Evolutionary conservation across 2,797 vertebrate genomes (phyloP).

Genomic region (Glyptemys insculpta): DNA sequence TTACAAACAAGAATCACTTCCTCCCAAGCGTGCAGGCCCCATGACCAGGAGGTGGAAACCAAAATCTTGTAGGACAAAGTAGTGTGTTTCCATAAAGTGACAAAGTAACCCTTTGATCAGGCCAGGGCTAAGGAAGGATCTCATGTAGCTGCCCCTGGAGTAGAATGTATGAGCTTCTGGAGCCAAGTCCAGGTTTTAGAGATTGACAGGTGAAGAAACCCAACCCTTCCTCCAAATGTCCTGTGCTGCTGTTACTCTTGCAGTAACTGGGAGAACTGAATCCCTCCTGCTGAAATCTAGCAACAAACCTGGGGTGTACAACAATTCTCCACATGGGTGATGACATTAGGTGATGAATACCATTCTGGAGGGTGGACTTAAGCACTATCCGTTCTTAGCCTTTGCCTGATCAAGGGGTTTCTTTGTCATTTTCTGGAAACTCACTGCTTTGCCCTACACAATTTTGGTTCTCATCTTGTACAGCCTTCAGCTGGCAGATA

Average conservation of each 20-base stretch:
- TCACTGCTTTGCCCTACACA: neutral
- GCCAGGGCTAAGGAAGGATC: too few species aligned
- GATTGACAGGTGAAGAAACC: neutral
- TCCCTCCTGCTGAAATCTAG: neutral
- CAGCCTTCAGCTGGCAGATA: too few species aligned
- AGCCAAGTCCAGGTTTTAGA: neutral
- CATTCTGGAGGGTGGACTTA: neutral
- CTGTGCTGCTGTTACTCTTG: neutral
- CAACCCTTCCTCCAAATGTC: neutral
- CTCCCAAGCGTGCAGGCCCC: neutral
- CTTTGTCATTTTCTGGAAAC: neutral
- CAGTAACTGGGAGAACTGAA: neutral
- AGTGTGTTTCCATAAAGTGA: too few species aligned
- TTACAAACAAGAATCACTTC: neutral
- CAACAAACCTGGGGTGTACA: neutral
- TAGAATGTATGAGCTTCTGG: neutral
- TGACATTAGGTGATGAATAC: neutral
- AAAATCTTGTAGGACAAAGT: too few species aligned
- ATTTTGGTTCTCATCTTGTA: neutral
- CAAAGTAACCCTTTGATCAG: too few species aligned
- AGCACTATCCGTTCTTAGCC: neutral
- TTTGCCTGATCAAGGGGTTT: neutral
- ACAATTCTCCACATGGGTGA: neutral
- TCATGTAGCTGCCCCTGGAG: neutral
- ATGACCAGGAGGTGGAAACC: too few species aligned